These are phyloP conservation scores for Procavia capensis DNA, from an alignment of 2,113 vertebrate genomes.

Conservation along the genomic window DNA sequence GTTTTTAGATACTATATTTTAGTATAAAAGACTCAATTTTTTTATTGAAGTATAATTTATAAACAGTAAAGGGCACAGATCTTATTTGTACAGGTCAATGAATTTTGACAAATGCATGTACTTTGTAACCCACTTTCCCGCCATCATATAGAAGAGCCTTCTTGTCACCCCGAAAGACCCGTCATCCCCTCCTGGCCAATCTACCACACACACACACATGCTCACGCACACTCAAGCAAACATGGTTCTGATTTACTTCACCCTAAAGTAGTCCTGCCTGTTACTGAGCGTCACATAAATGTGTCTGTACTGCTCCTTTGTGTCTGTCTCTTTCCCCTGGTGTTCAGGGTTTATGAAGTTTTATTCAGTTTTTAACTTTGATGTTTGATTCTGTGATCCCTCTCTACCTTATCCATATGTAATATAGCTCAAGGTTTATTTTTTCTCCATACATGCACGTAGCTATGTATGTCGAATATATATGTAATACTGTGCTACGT, in stretches of 20 bases:
- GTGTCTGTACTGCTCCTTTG: neutral
- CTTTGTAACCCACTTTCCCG: neutral
- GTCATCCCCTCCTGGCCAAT: neutral
- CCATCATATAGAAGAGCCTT: neutral
- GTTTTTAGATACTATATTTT: neutral
- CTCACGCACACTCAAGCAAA: neutral
- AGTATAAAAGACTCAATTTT: neutral
- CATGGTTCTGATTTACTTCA: neutral
- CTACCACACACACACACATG: neutral
- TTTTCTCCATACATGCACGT: neutral
- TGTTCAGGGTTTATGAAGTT: neutral
- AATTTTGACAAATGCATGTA: neutral
- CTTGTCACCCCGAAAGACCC: neutral
- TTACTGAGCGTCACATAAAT: neutral
- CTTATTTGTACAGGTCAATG: neutral
- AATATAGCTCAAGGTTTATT: neutral
- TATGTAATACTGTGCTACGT: neutral
- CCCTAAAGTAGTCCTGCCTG: neutral
- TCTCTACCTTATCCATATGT: slow-evolving; percentile 9
- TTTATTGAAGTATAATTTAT: neutral
- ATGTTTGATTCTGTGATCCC: slow-evolving; percentile 23
- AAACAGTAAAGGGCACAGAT: neutral
- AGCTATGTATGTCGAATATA: neutral
- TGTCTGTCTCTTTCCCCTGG: neutral
- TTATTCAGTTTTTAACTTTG: slow-evolving; percentile 2